phyloP scores from a whole-genome alignment of 2,888 invertebrate genomes.

The Pollenia angustigena region DNA sequence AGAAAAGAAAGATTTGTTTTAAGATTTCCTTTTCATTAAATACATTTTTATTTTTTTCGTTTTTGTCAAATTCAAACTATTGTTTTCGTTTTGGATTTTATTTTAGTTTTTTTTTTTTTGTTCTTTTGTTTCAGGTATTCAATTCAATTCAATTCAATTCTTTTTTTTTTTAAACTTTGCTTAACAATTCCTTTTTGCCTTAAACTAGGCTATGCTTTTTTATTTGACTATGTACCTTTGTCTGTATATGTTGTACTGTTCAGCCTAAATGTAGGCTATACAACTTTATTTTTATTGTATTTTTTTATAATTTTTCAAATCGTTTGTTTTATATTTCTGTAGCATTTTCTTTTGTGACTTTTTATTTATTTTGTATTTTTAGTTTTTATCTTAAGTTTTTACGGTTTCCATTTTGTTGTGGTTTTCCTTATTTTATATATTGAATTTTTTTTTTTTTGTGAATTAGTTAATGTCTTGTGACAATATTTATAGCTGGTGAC shows the following conservation, averaged over 20 bases:
- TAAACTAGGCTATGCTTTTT: constrained; percentile 41
- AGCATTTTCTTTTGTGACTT: neutral
- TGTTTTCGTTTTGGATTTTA: neutral
- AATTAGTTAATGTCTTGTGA: constrained; percentile 3
- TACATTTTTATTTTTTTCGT: constrained; percentile 5
- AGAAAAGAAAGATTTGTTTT: neutral
- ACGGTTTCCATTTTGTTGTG: constrained; percentile 28
- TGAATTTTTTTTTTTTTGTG: neutral
- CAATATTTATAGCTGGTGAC: constrained; percentile 56
- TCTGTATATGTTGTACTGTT: neutral
- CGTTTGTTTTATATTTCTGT: constrained; percentile 10
- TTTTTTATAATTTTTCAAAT: constrained; percentile 32
- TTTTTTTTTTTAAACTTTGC: constrained; percentile 12
- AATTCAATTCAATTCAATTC: no score
- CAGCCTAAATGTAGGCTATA: constrained; percentile 37
- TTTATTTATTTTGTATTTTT: constrained; percentile 5
- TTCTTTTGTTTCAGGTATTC: neutral
- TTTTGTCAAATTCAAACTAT: neutral
- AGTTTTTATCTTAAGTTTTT: neutral
- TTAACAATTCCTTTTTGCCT: constrained; percentile 47
- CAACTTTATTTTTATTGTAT: neutral
- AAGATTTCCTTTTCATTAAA: neutral
- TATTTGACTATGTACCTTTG: neutral
- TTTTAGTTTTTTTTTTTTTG: neutral
- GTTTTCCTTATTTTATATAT: constrained; percentile 24